Evolutionary conservation across 2,113 vertebrate species (phyloP).

Genomic region (Mus musculus): GRCm39 chr8:104370001-104370500

Average conservation of each 20-base stretch:
- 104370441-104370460: not conserved
- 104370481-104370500: rapidly evolving
- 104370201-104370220: not conserved
- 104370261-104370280: not conserved
- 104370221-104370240: not conserved
- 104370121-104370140: not conserved
- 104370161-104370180: not conserved
- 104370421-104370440: not conserved
- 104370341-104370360: not conserved
- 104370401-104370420: not conserved
- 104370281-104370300: not conserved
- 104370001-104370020: not conserved
- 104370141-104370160: not conserved
- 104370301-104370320: not conserved
- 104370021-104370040: not conserved
- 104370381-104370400: not conserved
- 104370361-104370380: not conserved
- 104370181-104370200: too few species aligned
- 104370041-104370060: not conserved
- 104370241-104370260: not conserved
- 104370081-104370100: not conserved
- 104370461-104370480: not conserved
- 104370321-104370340: not conserved
- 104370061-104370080: not conserved
- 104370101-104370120: not conserved